Conservation (phyloP, 2,888 invertebrate species). For the Troglohyphantes excavatus region DNA sequence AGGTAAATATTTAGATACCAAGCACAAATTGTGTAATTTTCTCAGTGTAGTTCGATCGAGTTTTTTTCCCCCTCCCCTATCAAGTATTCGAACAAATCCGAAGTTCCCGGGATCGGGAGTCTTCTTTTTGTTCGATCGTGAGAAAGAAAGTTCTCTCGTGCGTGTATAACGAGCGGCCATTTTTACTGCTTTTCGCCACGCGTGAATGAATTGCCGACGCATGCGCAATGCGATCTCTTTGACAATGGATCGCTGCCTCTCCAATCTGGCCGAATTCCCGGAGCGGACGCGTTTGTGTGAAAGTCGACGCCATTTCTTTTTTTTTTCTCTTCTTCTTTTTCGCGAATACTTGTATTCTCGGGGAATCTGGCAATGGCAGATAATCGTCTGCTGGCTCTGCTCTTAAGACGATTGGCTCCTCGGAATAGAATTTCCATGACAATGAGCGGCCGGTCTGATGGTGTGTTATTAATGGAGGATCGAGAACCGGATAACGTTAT, state of each 20-base stretch:
- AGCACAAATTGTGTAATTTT: no score
- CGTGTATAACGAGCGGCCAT: slow-evolving; percentile 78
- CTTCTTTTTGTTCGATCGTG: slow-evolving; percentile 68
- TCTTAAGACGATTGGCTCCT: slow-evolving; percentile 57
- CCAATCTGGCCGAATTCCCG: slow-evolving; percentile 68
- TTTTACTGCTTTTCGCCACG: slow-evolving; percentile 78
- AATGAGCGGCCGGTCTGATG: not conserved
- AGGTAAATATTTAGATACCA: no score
- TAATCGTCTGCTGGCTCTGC: slow-evolving; percentile 55
- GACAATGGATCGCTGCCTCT: slow-evolving; percentile 67
- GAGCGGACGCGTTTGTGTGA: slow-evolving; percentile 59
- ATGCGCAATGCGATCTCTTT: slow-evolving; percentile 47
- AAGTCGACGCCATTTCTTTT: slow-evolving; percentile 72
- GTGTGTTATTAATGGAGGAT: not conserved
- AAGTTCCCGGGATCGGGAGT: slow-evolving; percentile 3
- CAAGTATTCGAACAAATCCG: not conserved
- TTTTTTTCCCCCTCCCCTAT: no score
- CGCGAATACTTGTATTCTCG: slow-evolving; percentile 42
- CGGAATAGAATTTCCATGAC: slow-evolving; percentile 22
- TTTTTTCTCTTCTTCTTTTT: slow-evolving; percentile 29
- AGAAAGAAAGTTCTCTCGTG: slow-evolving; percentile 77
- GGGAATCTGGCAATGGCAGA: slow-evolving; percentile 51
- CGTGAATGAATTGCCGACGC: slow-evolving; percentile 76
- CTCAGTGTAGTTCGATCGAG: no score
- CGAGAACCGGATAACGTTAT: not conserved